These are phyloP conservation scores for Drosophila lutescens DNA, from an alignment of 2,888 invertebrate genomes.

Conservation along the genomic window DNA sequence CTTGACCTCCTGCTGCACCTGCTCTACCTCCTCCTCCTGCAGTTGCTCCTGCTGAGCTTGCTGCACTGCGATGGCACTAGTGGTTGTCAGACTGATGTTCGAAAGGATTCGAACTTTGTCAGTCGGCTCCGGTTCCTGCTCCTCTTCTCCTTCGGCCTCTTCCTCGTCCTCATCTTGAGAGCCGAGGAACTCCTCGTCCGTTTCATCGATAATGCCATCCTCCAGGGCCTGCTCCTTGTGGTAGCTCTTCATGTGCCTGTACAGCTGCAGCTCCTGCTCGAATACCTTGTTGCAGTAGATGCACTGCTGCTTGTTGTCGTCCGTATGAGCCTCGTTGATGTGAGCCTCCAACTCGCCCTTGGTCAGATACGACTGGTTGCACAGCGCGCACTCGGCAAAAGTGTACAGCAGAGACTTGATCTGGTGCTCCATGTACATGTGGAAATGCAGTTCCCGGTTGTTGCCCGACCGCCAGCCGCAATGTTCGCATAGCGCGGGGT, in stretches of 20 bases:
- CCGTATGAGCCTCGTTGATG: slow-evolving; percentile 85
- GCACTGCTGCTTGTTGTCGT: slow-evolving; percentile 86
- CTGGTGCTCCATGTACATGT: slow-evolving; percentile 92
- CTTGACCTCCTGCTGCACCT: slow-evolving; percentile 82
- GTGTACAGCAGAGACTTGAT: slow-evolving; percentile 89
- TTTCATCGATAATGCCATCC: slow-evolving; percentile 88
- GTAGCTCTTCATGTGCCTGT: slow-evolving; percentile 88
- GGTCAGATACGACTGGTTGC: slow-evolving; percentile 90
- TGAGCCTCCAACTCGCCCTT: slow-evolving; percentile 89
- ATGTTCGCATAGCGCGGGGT: slow-evolving; percentile 91
- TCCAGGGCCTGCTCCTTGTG: slow-evolving; percentile 88
- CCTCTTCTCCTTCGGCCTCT: slow-evolving; percentile 61
- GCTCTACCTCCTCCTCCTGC: slow-evolving; percentile 51
- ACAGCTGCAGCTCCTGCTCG: slow-evolving; percentile 88
- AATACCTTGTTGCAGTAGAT: slow-evolving; percentile 91
- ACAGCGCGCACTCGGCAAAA: slow-evolving; percentile 92
- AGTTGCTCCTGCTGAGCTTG: slow-evolving; percentile 83
- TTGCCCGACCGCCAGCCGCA: slow-evolving; percentile 92
- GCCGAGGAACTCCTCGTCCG: slow-evolving; percentile 84
- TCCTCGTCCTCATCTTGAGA: slow-evolving; percentile 75
- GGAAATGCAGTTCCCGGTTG: slow-evolving; percentile 90
- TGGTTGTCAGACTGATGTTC: slow-evolving; percentile 82
- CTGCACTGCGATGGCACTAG: slow-evolving; percentile 74
- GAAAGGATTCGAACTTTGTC: slow-evolving; percentile 86
- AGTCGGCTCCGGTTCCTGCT: slow-evolving; percentile 62